Evolutionary conservation across 2,113 vertebrate genomes (phyloP), one percentile per base, ranked within the genome.

Genomic region (Turdus rufiventris): DNA sequence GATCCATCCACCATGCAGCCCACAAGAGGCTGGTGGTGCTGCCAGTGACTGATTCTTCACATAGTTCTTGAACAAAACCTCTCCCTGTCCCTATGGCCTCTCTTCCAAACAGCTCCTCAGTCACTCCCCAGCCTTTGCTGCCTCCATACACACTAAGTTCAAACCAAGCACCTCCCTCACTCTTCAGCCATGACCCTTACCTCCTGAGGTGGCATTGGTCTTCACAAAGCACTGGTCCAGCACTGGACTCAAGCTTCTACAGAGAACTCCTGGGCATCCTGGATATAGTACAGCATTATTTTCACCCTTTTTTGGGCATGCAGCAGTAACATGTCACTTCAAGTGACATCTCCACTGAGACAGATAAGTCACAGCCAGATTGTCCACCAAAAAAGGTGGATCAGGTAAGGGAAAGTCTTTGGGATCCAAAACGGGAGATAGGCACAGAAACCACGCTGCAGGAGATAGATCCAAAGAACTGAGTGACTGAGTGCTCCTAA

Each of bases 91-190:
- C 17, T 31, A 10, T 50, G 61, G 29, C 29, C 33, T 61, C 29
- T 36, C 15, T 54, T 88, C 38, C 38, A 88, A 78, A 38, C 13
- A 1, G 0, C 38, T 31, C 18, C 28, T 40, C 42, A 58, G n/a
- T 6, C 56, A 78, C 26, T 36, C 14, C 23, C 12, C 13, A 3
- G 28, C 28, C 28, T 76, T 80, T 51, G 29, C 36, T 80, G 36
- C 42, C 45, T 77, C n/a, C 25, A 43, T 1, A 2, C 14, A 38
- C 50, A 40, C 14, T 0, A 0, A 28, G 4, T 13, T 77, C 71
- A 85, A 40, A 71, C 4, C 13, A 38, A 85, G 54, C 21, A 65
- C 24, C 3, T 72, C 48, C 16, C 24, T 38, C 47, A 73, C 13
- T 57, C 26, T 67, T 57, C 60, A 50, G 34, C 33, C 5, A 0